phyloP scores from a whole-genome alignment of 2,797 vertebrate species.

The Rhinatrema bivittatum region DNA sequence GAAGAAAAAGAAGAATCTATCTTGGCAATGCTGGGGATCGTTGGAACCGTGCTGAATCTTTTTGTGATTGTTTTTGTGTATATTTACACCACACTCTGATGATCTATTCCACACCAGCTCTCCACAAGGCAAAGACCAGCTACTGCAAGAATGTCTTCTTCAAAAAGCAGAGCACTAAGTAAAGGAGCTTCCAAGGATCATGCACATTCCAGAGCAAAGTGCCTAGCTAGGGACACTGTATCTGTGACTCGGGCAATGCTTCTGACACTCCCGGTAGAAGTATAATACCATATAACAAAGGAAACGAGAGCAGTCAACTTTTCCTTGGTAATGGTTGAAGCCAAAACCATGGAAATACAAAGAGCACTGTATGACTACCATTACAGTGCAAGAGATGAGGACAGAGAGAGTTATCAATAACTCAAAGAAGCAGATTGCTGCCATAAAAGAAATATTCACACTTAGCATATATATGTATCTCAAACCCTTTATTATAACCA shows the following conservation, averaged over 20 bases:
- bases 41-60: constrained; percentile 82
- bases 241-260: constrained; percentile 16
- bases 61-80: constrained; percentile 85
- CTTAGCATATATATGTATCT: not conserved
- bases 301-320: constrained; percentile 14
- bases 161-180: constrained; percentile 19
- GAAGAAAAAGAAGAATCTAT: constrained; percentile 86
- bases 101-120: constrained; percentile 18
- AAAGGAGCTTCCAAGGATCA: constrained; percentile 12
- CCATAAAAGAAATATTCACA: not conserved
- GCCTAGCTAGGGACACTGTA: constrained; percentile 16
- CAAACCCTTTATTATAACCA: constrained; percentile 18
- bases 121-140: constrained; percentile 15
- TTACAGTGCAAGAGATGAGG: constrained; percentile 18
- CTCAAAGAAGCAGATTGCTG: constrained; percentile 18
- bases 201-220: constrained; percentile 39
- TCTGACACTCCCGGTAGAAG: constrained; percentile 17
- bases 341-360: constrained; percentile 9
- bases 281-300: constrained; percentile 24
- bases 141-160: constrained; percentile 27
- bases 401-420: constrained; percentile 6
- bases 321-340: constrained; percentile 8
- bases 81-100: constrained; percentile 82
- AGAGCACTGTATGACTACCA: constrained; percentile 17
- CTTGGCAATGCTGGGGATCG: constrained; percentile 78